These are phyloP conservation scores for Globicephala melas DNA, from an alignment of 2,113 vertebrate species.

Conservation along the genomic window DNA sequence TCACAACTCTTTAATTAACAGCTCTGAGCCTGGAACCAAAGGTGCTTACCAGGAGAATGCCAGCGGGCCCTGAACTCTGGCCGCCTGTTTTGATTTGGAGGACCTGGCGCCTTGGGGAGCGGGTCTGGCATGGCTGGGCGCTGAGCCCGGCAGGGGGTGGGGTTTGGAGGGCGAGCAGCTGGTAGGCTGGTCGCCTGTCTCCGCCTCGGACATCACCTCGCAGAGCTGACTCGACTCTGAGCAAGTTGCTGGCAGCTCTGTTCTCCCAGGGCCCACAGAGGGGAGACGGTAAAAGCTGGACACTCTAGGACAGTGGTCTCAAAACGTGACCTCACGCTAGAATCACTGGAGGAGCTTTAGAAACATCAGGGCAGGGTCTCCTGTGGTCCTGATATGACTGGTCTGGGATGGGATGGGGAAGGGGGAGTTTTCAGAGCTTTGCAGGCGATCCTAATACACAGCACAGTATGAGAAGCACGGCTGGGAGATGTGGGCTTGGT, in stretches of 20 bases:
- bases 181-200: constrained; percentile 70
- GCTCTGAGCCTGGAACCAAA: constrained; percentile 91
- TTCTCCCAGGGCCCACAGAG: neutral
- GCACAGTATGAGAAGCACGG: neutral
- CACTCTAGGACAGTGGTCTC: neutral
- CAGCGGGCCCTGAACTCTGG: constrained; percentile 81
- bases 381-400: neutral
- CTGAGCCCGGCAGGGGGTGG: constrained; percentile 56
- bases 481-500: neutral
- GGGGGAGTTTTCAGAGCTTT: neutral
- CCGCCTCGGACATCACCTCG: neutral
- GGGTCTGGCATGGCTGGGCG: constrained; percentile 64
- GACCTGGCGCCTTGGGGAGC: constrained; percentile 72
- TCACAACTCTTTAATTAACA: constrained; percentile 98
- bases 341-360: neutral
- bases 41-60: constrained; percentile 77
- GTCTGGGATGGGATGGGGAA: neutral
- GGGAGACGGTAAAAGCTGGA: neutral
- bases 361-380: neutral
- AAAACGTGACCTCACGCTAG: neutral
- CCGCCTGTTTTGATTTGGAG: constrained; percentile 72
- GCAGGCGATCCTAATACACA: neutral
- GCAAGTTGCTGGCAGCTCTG: constrained; percentile 19
- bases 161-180: constrained; percentile 80
- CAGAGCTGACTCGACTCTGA: constrained; percentile 57